Evolutionary conservation across 2,113 vertebrate genomes (phyloP), one percentile per base, ranked within the genome.

Genomic region (Coregonus clupeaformis): DNA sequence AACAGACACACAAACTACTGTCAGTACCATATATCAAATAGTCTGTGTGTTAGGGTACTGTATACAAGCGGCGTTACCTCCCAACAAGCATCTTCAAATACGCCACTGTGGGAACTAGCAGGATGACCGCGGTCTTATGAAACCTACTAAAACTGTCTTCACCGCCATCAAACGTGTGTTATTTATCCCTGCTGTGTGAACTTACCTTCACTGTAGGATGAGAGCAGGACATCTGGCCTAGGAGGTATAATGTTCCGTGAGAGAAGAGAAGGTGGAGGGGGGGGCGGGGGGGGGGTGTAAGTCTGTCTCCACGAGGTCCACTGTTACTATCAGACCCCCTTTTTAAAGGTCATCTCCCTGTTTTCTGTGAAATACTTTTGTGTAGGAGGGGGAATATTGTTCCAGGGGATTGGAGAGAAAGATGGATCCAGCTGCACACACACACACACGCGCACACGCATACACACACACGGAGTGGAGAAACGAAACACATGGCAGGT

Each of bases 101-200:
- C 83, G 73, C 72, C 83, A 83, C 88, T 78, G 71, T 85, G 88
- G 81, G 84, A 91, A 80, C 80, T 64, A 80, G 84, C 18, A 52
- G 85, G 85, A 81, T 45, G 75, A 45, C 9, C 67, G 70, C 79
- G 77, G 84, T 83, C 76, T 91, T 85, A 82, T 74, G 69, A 85
- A 88, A 47, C 65, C 82, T 87, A 86, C 84, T 90, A 88, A 91
- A 90, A 81, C 84, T 89, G 87, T 91, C 90, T 83, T 86, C 87
- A 49, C 88, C 2, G 0, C 36, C 11, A 84, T 88, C 89, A 83
- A 80, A 78, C 73, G 73, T 69, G 72, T 81, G 71, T 84, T 87
- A 91, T 89, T 89, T 89, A 91, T 89, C 75, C 75, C 79, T 87
- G 78, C 70, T 13, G 72, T 79, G 80, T 78, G 76, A 80, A 77